Evolutionary conservation across 2,888 invertebrate species (phyloP).

Genomic region (Macropis europaea): DNA sequence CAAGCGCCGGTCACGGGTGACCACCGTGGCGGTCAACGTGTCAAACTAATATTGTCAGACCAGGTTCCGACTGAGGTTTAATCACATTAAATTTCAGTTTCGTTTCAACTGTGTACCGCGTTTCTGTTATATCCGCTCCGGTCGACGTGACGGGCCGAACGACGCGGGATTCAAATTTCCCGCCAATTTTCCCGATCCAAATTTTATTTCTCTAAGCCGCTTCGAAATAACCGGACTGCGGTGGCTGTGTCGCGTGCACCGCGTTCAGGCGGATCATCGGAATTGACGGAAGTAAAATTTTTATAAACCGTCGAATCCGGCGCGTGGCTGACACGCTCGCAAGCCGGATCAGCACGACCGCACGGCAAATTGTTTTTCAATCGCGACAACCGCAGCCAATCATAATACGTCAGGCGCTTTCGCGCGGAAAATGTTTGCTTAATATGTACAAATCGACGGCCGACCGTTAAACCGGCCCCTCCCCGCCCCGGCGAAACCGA

Average conservation of each 20-base stretch:
- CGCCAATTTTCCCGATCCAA: constrained; percentile 16
- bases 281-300: constrained; percentile 54
- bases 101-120: too few species aligned
- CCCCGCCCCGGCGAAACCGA: too few species aligned
- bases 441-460: not conserved
- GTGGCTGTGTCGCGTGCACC: constrained; percentile 19
- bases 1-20: too few species aligned
- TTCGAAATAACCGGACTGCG: constrained; percentile 30
- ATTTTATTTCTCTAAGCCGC: constrained; percentile 53
- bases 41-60: too few species aligned
- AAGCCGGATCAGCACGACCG: constrained; percentile 14
- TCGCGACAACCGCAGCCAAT: not conserved
- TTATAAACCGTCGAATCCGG: constrained; percentile 40
- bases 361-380: constrained; percentile 20
- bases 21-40: too few species aligned
- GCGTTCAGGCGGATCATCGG: constrained; percentile 39
- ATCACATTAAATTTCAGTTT: too few species aligned
- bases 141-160: too few species aligned
- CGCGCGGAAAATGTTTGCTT: not conserved
- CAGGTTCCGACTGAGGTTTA: too few species aligned
- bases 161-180: constrained; percentile 23
- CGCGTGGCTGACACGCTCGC: not conserved
- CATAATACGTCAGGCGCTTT: not conserved
- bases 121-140: too few species aligned
- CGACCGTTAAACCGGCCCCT: not conserved